phyloP scores from a whole-genome alignment of 1,140 invertebrate species.

The Drosophila aff. region DNA sequence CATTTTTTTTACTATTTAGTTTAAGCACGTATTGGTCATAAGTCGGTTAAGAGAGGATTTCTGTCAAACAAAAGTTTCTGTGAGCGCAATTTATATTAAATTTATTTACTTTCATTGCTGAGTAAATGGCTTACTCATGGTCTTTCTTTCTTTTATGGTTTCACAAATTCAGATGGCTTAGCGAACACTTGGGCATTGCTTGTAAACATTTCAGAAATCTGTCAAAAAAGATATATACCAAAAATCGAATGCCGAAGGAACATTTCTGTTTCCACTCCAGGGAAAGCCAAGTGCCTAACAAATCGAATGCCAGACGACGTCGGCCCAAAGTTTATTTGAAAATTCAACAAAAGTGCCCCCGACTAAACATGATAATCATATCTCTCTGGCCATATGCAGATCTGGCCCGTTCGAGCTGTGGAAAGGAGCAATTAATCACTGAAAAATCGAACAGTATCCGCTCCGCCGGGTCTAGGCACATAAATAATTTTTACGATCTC shows the following conservation, averaged over 20 bases:
- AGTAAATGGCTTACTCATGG: not conserved
- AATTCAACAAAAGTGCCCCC: conserved; percentile 64
- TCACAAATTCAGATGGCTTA: conserved; percentile 7
- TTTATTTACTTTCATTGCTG: too few relatives aligned
- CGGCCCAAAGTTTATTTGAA: conserved; percentile 48
- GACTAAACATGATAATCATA: conserved; percentile 67
- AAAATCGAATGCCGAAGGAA: conserved; percentile 17
- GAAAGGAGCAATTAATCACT: conserved; percentile 70
- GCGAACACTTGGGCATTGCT: conserved; percentile 40
- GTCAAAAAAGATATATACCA: conserved; percentile 59
- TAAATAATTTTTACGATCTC: conserved; percentile 60
- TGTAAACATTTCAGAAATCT: conserved; percentile 72
- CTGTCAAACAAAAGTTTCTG: too few relatives aligned
- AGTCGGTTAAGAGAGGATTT: not conserved
- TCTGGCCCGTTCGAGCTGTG: conserved; percentile 26
- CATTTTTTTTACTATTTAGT: not conserved
- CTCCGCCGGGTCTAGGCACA: conserved; percentile 24
- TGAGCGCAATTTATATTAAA: too few relatives aligned
- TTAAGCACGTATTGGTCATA: not conserved
- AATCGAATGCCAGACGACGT: conserved; percentile 41
- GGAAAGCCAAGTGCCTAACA: conserved; percentile 25
- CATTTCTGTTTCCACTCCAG: not conserved
- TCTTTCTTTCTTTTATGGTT: not conserved
- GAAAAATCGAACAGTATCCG: conserved; percentile 64
- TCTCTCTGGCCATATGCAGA: conserved; percentile 36